A percentile compares a stretch with the other conserved stretches of the same genome.
phyloP scores from a whole-genome alignment of 2,888 invertebrate species.

The Vanessa cardui region DNA sequence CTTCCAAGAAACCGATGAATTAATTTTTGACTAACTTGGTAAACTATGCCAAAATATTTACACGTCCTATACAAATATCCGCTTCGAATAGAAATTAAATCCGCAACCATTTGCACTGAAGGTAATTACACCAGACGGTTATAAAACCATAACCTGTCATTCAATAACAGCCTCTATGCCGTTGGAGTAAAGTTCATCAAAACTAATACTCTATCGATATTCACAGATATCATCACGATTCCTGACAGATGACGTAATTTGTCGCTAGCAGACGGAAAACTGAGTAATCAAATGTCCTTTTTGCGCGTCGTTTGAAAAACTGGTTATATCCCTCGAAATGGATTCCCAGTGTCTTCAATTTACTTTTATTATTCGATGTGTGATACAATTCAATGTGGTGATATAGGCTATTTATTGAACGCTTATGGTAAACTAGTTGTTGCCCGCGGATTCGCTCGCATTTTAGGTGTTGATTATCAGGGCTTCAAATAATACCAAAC shows the following conservation, averaged over 20 bases:
- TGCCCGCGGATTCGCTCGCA: no score
- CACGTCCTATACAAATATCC: no score
- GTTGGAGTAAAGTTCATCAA: background rate
- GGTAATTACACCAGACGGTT: no score
- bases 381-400: background rate
- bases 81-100: no score
- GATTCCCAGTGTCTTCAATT: background rate
- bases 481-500: no score
- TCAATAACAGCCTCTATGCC: background rate
- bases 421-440: no score
- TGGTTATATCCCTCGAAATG: conserved; percentile 18
- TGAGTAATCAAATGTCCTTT: conserved; percentile 26
- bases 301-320: conserved; percentile 22
- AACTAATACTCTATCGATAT: conserved; percentile 16
- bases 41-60: no score
- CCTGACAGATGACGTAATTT: conserved; percentile 43
- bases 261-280: conserved; percentile 29
- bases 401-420: no score
- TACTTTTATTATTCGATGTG: background rate
- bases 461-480: no score
- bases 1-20: no score
- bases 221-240: conserved; percentile 34
- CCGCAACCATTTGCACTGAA: no score
- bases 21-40: no score
- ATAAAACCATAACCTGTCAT: background rate